Base-by-base conservation (phyloP, 2,797 vertebrate genomes). In the Microctenopoma stevenorrisi region DNA sequence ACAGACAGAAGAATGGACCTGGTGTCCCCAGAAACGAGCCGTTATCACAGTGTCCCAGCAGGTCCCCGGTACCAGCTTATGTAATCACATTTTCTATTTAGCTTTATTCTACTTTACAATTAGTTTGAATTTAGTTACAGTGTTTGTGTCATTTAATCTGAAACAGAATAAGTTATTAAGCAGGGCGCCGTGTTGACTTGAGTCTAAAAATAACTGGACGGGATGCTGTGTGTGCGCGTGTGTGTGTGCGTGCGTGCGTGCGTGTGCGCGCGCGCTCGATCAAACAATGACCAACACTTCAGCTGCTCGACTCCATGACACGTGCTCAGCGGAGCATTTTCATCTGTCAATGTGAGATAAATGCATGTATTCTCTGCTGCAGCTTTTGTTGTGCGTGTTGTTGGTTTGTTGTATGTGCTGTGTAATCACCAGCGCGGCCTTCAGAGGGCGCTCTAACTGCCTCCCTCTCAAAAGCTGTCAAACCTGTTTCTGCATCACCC, bases 151-250 rank as follows among this genome's bases (percentile, higher is more conserved):
- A 11, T 13, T 40, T 40, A 13, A 40, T 40, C 12, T 13, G 12
- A 1, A 16, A 3, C 0, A 13, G 49, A 75, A 46, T 14, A 48
- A 50, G 81, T 65, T 74, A 73, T 78, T 73, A 69, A 55, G 22
- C 28, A 4, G 11, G 57, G 68, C 0, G 13, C 62, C 14, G 35
- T 85, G 85, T 89, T 89, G 79, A 89, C 72, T 75, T 81, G 52
- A 63, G 75, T 10, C 83, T 86, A 88, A 88, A 88, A 90, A 89
- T 90, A 90, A 57, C 86, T 57, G 15, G 13, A 53, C 62, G 57
- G 80, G 69, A 38, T 35, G 15, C 37, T 4, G 33, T 44, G 75
- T 0, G 35, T 28, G 73, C 25, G 66, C n/a, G 60, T 73, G 68
- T 57, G 54, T 68, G 62, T 54, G 64, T 22, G 42, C 3, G 33